phyloP scores from a whole-genome alignment of 2,888 invertebrate genomes.

The Polyommatus iphigenia region DNA sequence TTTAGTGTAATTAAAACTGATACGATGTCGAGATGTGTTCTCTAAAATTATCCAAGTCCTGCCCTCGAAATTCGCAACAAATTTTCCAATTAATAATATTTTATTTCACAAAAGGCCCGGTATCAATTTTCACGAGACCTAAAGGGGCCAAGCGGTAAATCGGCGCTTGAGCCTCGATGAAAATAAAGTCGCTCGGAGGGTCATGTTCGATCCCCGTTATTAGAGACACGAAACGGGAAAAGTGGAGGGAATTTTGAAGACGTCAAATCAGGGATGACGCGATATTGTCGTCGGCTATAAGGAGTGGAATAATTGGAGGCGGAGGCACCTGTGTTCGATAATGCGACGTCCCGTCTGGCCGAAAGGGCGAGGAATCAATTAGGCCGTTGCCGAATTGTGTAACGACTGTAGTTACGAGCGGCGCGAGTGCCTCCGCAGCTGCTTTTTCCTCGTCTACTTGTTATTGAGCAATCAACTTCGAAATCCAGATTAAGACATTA shows the following conservation, averaged over 20 bases:
- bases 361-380: slow-evolving; percentile 78
- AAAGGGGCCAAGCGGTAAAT: slow-evolving; percentile 50
- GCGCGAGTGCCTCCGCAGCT: slow-evolving; percentile 71
- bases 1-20: slow-evolving; percentile 75
- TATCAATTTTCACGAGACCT: slow-evolving; percentile 70
- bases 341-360: slow-evolving; percentile 76
- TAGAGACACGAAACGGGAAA: slow-evolving; percentile 69
- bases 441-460: slow-evolving; percentile 76
- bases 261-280: slow-evolving; percentile 60
- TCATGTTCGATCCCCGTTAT: slow-evolving; percentile 65
- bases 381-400: slow-evolving; percentile 76
- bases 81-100: slow-evolving; percentile 50
- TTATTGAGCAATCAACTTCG: slow-evolving; percentile 74
- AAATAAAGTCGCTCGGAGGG: slow-evolving; percentile 68
- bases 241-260: slow-evolving; percentile 63
- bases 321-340: slow-evolving; percentile 75
- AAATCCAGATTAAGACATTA: slow-evolving; percentile 72
- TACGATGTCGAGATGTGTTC: background rate
- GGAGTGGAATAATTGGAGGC: slow-evolving; percentile 67
- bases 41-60: background rate
- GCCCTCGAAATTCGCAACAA: background rate
- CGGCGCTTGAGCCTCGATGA: slow-evolving; percentile 54
- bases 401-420: slow-evolving; percentile 76
- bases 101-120: slow-evolving; percentile 60
- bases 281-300: slow-evolving; percentile 66